Base-by-base conservation (phyloP, 2,113 vertebrate genomes). In the Macroglossus sobrinus region DNA sequence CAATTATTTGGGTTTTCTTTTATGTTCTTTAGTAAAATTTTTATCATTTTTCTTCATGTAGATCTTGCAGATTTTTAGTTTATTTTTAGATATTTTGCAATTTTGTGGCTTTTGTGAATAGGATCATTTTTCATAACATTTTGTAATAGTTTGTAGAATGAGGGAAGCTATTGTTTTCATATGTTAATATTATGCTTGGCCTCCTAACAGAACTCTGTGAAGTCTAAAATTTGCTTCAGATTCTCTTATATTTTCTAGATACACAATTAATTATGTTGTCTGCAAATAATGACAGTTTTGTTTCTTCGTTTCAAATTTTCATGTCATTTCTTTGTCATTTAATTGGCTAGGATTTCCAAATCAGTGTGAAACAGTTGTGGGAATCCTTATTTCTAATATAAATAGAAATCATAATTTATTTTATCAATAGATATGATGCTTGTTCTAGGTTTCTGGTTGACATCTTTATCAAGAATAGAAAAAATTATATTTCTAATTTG, bases 391-490 rank as follows among this genome's bases (percentile, higher is more conserved):
- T 59, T 11, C 5, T 68, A 68, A 81, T 59, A 63, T 26, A 53
- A 84, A 10, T 69, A 61, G 14, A 28, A 93, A 90, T 50, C 81
- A 89, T 78, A 71, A 50, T 66, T 68, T 78, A 50, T 82, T 91
- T 96, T n/a, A 69, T 86, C 69, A 28, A n/a, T 64, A 94, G 45
- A 40, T 75, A 33, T 43, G 38, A 66, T 68, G 64, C 75, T 75
- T 92, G 30, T 50, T 96, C n/a, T 75, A 71, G 75, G 45, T 84
- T 89, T 95, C 92, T 95, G 61, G 68, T 79, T 93, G 75, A 69
- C 33, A 84, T 79, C 40, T 89, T 80, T 84, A 71, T 72, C 33
- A 76, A 72, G 92, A 35, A 82, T 84, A 59, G 59, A 59, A 69
- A 43, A 30, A 43, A 61, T 82, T 86, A 71, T 91, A 24, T 89